These are phyloP conservation scores for Marmota flaviventris DNA, from an alignment of 2,113 vertebrate species.

Conservation along the genomic window DNA sequence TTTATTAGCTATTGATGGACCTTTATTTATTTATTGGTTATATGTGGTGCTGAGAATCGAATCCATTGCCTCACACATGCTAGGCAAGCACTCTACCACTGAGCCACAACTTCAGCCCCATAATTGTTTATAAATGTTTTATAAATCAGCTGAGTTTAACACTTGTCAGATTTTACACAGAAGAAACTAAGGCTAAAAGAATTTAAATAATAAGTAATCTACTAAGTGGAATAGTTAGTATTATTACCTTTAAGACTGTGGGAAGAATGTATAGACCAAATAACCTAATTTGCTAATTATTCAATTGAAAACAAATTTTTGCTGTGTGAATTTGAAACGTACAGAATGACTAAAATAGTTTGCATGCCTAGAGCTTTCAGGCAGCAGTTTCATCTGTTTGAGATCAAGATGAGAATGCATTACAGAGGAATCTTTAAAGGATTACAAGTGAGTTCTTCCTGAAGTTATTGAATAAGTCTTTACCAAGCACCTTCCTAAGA, in stretches of 20 bases:
- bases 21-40: too few relatives aligned
- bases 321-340: slow-evolving; percentile 39
- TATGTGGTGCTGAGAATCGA: too few relatives aligned
- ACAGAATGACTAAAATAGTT: background rate
- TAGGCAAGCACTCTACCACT: too few relatives aligned
- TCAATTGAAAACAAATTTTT: slow-evolving; percentile 41
- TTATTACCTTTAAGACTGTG: background rate
- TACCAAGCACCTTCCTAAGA: slow-evolving; percentile 18
- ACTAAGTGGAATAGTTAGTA: background rate
- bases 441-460: slow-evolving; percentile 28
- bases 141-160: slow-evolving; percentile 40
- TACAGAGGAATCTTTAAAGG: background rate
- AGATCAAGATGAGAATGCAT: background rate
- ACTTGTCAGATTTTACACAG: slow-evolving; percentile 57
- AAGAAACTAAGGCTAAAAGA: slow-evolving; percentile 30
- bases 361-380: background rate
- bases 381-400: background rate
- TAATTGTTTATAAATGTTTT: slow-evolving; percentile 46
- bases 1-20: too few relatives aligned
- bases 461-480: slow-evolving; percentile 28
- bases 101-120: background rate
- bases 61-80: too few relatives aligned
- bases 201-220: background rate
- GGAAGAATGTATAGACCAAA: background rate
- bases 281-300: slow-evolving; percentile 41